Evolutionary conservation across 1,140 invertebrate genomes (phyloP).

Genomic region (Anastrepha obliqua): DNA sequence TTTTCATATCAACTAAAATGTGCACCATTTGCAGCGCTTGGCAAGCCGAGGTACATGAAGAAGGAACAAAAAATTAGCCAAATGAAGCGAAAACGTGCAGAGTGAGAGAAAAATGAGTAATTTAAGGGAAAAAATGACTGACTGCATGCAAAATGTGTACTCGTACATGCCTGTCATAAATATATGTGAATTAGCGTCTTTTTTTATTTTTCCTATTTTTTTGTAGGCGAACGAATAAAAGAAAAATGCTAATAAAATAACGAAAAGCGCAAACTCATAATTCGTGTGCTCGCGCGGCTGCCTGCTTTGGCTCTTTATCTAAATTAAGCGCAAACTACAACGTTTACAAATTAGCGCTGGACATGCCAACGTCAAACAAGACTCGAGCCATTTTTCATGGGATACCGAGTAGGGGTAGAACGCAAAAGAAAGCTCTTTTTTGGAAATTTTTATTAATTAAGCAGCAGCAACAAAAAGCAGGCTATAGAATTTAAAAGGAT

Average conservation of each 20-base stretch:
- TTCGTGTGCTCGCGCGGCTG: neutral
- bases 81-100: neutral
- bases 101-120: neutral
- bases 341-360: conserved; percentile 35
- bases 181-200: neutral
- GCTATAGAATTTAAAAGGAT: neutral
- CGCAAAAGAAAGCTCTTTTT: neutral
- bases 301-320: conserved; percentile 23
- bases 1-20: neutral
- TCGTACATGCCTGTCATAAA: neutral
- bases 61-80: neutral
- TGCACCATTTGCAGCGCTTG: no score
- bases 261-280: conserved; percentile 37
- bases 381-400: conserved; percentile 16
- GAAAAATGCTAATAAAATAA: neutral
- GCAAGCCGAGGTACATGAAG: neutral
- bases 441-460: neutral
- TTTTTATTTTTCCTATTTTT: neutral
- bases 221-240: neutral
- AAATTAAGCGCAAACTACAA: conserved; percentile 48
- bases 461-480: neutral
- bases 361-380: conserved; percentile 26
- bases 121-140: neutral
- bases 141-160: conserved; percentile 1
- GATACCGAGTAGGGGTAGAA: neutral